A percentile compares a stretch with the other conserved stretches of the same genome.
Evolutionary conservation across 92 coral and sea anemone genomes (phyloP).

Genomic region (Porites evermanni): DNA sequence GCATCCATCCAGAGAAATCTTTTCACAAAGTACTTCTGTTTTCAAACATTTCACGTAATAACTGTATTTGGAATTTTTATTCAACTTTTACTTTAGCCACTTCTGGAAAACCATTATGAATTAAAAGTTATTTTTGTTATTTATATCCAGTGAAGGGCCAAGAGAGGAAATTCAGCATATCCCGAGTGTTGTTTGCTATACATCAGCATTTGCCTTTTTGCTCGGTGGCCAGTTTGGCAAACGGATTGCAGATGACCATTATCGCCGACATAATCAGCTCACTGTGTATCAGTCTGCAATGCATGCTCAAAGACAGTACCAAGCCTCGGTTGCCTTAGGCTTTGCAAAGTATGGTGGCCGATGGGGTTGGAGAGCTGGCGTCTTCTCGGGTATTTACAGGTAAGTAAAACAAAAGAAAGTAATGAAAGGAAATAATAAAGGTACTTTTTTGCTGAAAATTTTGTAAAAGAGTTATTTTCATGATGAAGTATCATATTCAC

Average conservation of each 20-base stretch:
- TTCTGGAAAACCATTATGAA: too few relatives aligned
- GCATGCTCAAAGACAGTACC: conserved; percentile 93
- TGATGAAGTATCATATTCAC: too few relatives aligned
- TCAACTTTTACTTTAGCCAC: too few relatives aligned
- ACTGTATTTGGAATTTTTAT: too few relatives aligned
- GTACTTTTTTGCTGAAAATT: too few relatives aligned
- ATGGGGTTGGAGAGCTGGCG: conserved; percentile 99
- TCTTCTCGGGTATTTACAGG: conserved; percentile 95
- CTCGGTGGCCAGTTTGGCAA: conserved; percentile 95
- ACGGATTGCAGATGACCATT: conserved; percentile 81
- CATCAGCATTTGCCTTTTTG: conserved; percentile 88
- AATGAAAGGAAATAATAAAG: too few relatives aligned
- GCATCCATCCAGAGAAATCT: too few relatives aligned
- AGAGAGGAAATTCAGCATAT: conserved; percentile 82
- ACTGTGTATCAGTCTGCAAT: conserved; percentile 85
- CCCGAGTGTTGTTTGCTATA: conserved; percentile 77
- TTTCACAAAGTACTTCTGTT: too few relatives aligned
- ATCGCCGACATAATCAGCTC: conserved; percentile 77
- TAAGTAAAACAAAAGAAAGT: background rate
- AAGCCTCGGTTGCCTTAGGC: conserved; percentile 82
- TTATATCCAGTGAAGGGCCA: conserved; percentile 51
- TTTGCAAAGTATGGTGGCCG: conserved; percentile 94
- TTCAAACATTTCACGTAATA: too few relatives aligned
- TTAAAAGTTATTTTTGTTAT: background rate
- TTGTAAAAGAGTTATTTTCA: too few relatives aligned